Conservation (phyloP, 2,113 vertebrate species). For the Podocnemis expansa region DNA sequence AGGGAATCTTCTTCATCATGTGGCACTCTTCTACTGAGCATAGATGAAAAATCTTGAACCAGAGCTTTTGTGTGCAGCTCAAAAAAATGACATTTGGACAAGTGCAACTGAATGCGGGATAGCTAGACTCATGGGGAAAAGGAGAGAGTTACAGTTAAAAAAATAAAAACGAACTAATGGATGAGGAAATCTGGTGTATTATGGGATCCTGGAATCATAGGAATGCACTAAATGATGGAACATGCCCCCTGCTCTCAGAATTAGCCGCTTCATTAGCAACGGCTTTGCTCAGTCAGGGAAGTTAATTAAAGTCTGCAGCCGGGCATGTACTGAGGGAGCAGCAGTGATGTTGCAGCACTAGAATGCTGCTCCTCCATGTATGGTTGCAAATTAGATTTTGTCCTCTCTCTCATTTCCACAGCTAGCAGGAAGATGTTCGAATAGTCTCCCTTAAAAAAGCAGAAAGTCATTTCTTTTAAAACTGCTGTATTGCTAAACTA, state of each 20-base stretch:
- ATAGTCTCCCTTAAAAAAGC: background rate
- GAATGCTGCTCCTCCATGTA: background rate
- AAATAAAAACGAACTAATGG: constrained; percentile 1
- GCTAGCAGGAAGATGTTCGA: background rate
- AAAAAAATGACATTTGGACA: constrained; percentile 41
- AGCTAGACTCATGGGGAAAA: constrained; percentile 5
- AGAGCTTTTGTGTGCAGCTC: constrained; percentile 14
- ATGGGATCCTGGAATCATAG: constrained; percentile 7
- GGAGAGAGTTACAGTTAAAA: constrained; percentile 18
- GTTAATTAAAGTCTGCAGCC: constrained; percentile 71
- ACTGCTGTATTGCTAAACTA: rapidly evolving
- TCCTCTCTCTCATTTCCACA: background rate
- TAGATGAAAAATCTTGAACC: constrained; percentile 49
- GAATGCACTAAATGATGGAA: constrained; percentile 38
- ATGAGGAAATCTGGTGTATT: background rate
- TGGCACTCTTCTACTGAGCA: constrained; percentile 29
- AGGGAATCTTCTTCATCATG: constrained; percentile 38
- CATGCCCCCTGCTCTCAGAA: constrained; percentile 62
- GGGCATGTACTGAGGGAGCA: background rate
- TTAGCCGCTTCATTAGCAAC: constrained; percentile 66
- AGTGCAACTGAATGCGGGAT: constrained; percentile 40
- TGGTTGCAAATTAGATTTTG: background rate
- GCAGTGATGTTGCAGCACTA: background rate
- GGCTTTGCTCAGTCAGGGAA: constrained; percentile 62
- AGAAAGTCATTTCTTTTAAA: background rate